Base-by-base conservation (phyloP, 1,140 invertebrate species). In the Aphelenchoides avenae region DNA sequence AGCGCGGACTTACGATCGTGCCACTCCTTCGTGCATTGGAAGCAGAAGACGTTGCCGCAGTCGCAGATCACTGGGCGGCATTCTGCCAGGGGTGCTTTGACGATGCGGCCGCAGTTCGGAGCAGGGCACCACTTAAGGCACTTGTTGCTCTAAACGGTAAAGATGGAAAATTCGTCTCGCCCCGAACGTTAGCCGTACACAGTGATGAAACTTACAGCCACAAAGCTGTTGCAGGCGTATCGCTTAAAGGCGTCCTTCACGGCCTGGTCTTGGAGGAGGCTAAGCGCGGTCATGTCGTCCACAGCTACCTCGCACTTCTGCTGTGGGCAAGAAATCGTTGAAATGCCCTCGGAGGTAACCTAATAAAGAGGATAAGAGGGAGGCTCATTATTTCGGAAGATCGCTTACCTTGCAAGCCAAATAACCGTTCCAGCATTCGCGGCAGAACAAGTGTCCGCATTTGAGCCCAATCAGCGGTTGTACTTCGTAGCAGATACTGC, bases 1-100 rank as follows among this genome's bases (percentile, higher is more conserved):
- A n/a, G n/a, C n/a, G n/a, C n/a, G n/a, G n/a, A n/a, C n/a, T n/a
- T n/a, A n/a, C n/a, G 94, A 78, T 98, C 93, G 80, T 99, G 94
- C 93, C 93, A 98, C 78, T 91, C 90, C 80, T 96, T 89, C 31
- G 89, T 89, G 81, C 94, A 99, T 40, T 87, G 83, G 82, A 97
- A 98, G 81, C 68, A 70, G 40, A 68, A 70, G 7, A 22, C 26
- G 20, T 30, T 47, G n/a, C 83, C 84, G 79, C 93, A 97, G 72
- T 86, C 86, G 79, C 93, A 97, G 27, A 85, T 89, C 2, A 98
- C 91, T n/a, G 88, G 87, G 75, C 88, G 86, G 15, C 87, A 81
- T 77, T 96, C 92, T 44, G 89, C 87, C 76, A 89, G 88, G 71
- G 88, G 85, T 40, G 95, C 92, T 82, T 92, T 92, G 49, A 96